Evolutionary conservation across 2,888 invertebrate species (phyloP), one percentile per base, ranked within the genome.

Genomic region (Lycaena phlaeas): DNA sequence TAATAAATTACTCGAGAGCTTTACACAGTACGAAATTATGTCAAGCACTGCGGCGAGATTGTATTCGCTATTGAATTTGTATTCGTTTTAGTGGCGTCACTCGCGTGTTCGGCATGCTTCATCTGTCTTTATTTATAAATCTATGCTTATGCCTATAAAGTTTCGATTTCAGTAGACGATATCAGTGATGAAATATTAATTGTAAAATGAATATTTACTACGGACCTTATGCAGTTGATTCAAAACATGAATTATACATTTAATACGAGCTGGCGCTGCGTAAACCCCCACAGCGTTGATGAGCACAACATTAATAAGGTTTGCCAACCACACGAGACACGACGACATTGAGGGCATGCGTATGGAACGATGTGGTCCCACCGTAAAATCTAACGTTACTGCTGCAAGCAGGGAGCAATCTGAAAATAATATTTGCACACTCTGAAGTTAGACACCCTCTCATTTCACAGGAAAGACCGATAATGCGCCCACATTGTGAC

Each of bases 221-320:
- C n/a, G n/a, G n/a, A 49, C 49, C 43, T 44, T 41, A 14, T 46
- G 25, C 10, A 46, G 42, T 11, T 39, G 25, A 12, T 41, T 38
- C 2, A 46, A 22, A 6, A 41, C 41, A 14, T 43, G 17, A 2
- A 43, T 41, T 2, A 46, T 22, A 15, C 29, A 41, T 17, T 29
- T 11, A 3, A 46, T 27, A 10, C 46, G 42, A 2, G 28, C 7
- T 5, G 41, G 30, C 5, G 42, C 42, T 1, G 14, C 36, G 15
- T 44, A 45, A 1, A 38, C 41, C 0, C 43, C 44, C 14, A 43
- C 36, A 15, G 41, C 30, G 6, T 36, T 30, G 9, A 49, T 40
- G 2, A 41, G 4, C 14, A 41, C 42, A 3, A 46, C 27, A 5
- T 42, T 41, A 3, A 22, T 18, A 2, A 44, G 11, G 18, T 40